phyloP scores from a whole-genome alignment of 1,140 invertebrate species.

The Oncopeltus fasciatus region DNA sequence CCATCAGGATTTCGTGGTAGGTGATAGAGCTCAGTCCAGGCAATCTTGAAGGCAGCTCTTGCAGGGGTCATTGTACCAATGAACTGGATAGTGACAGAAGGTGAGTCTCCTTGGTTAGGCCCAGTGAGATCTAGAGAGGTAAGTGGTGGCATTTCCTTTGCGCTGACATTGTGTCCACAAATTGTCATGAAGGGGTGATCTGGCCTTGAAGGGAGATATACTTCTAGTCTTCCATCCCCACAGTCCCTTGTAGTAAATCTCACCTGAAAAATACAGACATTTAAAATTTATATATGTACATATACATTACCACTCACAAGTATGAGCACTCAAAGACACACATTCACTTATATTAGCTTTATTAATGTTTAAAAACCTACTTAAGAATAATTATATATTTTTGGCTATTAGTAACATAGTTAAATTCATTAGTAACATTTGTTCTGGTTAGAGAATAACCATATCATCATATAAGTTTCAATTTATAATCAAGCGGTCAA shows the following conservation, averaged over 20 bases:
- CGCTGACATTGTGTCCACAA: conserved; percentile 67
- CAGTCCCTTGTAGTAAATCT: conserved; percentile 65
- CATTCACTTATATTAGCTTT: too few species aligned
- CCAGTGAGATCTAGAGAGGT: conserved; percentile 53
- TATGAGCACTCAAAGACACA: too few species aligned
- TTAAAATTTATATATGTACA: too few species aligned
- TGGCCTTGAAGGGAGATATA: conserved; percentile 48
- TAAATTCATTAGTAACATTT: too few species aligned
- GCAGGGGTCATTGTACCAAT: conserved; percentile 60
- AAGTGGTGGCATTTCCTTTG: conserved; percentile 59
- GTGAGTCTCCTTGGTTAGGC: conserved; percentile 30
- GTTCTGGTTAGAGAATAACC: too few species aligned
- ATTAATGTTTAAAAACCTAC: too few species aligned
- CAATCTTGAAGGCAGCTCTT: conserved; percentile 66
- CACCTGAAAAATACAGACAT: not conserved
- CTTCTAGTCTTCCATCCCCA: conserved; percentile 69
- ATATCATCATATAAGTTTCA: too few species aligned
- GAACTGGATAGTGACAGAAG: conserved; percentile 49
- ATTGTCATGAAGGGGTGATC: conserved; percentile 55
- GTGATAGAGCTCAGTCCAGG: conserved; percentile 79
- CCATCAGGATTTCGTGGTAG: conserved; percentile 66
- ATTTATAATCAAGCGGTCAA: too few species aligned
- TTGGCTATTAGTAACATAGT: too few species aligned
- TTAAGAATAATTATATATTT: too few species aligned
- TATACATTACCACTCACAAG: too few species aligned